A percentile compares a stretch with the other conserved stretches of the same genome.
Conservation (phyloP, 2,797 vertebrate species). For the Spondyliosoma cantharus region DNA sequence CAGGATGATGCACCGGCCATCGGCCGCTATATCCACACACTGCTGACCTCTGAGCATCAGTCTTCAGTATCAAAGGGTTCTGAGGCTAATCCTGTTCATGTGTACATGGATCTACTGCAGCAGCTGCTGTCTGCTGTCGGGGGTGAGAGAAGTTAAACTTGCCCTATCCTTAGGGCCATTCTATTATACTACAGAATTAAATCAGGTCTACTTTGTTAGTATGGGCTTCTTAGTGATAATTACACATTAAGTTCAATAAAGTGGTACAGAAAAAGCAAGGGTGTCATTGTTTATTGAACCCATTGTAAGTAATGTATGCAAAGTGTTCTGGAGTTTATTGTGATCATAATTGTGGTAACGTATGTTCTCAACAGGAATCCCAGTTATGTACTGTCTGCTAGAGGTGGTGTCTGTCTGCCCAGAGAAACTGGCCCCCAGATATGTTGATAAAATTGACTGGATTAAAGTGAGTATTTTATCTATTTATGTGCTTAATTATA, state of each 20-base stretch:
- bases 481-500: neutral
- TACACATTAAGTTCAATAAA: neutral
- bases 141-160: slow-evolving; percentile 80
- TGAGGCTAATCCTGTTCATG: slow-evolving; percentile 90
- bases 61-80: slow-evolving; percentile 84
- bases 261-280: neutral
- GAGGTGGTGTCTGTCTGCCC: slow-evolving; percentile 96
- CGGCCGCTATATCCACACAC: slow-evolving; percentile 89
- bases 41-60: slow-evolving; percentile 86
- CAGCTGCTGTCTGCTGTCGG: slow-evolving; percentile 94
- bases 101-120: slow-evolving; percentile 95
- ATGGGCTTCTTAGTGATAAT: neutral
- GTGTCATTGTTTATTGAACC: neutral
- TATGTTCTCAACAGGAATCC: slow-evolving; percentile 85
- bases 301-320: neutral
- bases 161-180: neutral
- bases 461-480: slow-evolving; percentile 89
- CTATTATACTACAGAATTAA: neutral
- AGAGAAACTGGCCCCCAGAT: slow-evolving; percentile 91
- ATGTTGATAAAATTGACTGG: slow-evolving; percentile 95
- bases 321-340: no score
- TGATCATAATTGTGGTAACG: no score
- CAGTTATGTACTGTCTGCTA: slow-evolving; percentile 97
- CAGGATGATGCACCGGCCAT: slow-evolving; percentile 96
- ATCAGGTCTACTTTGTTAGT: neutral